Conservation (phyloP, 2,888 invertebrate species). For the Neoitamus cyanurus region DNA sequence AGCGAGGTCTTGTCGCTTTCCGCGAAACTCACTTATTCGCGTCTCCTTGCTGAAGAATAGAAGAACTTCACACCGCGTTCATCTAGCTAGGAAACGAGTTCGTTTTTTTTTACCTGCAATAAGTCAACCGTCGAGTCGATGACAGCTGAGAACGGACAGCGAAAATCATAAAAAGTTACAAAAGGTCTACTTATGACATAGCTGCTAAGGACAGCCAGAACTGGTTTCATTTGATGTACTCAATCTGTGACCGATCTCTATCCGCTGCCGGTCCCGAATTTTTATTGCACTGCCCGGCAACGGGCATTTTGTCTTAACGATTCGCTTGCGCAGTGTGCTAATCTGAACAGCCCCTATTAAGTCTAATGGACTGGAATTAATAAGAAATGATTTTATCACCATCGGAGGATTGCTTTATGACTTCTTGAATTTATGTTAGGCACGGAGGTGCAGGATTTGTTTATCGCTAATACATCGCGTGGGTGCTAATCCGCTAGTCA, state of each 20-base stretch:
- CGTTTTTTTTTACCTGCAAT: neutral
- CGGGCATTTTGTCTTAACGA: constrained; percentile 1
- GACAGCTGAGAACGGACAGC: constrained; percentile 5
- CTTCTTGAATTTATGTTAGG: neutral
- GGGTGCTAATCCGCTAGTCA: neutral
- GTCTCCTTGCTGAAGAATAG: neutral
- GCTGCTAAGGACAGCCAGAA: neutral
- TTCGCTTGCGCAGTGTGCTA: neutral
- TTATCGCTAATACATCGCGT: neutral
- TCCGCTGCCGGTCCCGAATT: neutral
- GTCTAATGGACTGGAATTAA: neutral
- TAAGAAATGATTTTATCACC: neutral
- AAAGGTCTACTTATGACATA: neutral
- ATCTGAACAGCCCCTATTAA: neutral
- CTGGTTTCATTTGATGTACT: neutral
- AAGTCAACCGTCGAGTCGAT: constrained; percentile 1
- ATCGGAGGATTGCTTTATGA: neutral
- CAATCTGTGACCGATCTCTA: neutral
- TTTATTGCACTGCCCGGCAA: neutral
- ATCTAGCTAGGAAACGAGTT: neutral
- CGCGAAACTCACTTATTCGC: neutral
- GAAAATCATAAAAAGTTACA: neutral
- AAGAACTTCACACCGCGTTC: neutral
- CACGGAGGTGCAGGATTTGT: neutral
- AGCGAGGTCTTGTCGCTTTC: neutral